A percentile compares a stretch with the other conserved stretches of the same genome.
Evolutionary conservation across 2,888 invertebrate genomes (phyloP).

Genomic region (Napeogenes inachia): DNA sequence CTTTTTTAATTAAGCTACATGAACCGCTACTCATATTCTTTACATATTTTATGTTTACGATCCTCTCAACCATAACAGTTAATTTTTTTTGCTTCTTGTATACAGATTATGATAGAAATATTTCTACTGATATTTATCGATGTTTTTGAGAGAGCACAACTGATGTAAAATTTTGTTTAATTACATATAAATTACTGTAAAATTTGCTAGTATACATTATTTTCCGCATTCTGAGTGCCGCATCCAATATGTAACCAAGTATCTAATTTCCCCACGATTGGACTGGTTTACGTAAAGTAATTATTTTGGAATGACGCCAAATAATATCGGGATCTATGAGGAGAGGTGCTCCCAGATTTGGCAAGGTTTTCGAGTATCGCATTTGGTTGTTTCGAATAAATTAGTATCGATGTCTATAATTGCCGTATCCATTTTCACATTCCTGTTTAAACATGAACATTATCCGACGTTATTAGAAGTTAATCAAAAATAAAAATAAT

Average conservation of each 20-base stretch:
- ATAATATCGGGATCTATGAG: conserved; percentile 55
- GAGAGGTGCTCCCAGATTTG: conserved; percentile 56
- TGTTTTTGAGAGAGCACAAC: too few relatives aligned
- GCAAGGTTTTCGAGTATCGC: conserved; percentile 41
- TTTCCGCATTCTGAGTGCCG: conserved; percentile 29
- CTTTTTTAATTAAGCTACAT: too few relatives aligned
- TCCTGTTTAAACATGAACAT: conserved; percentile 9
- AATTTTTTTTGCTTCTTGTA: too few relatives aligned
- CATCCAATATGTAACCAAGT: conserved; percentile 33
- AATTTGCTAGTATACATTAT: neutral
- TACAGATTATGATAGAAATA: too few relatives aligned
- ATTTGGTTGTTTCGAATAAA: conserved; percentile 26
- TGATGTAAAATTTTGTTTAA: too few relatives aligned
- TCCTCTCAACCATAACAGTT: too few relatives aligned
- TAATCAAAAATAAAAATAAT: neutral
- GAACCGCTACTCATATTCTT: too few relatives aligned
- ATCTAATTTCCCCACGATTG: conserved; percentile 34
- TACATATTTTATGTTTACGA: too few relatives aligned
- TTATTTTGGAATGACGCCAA: conserved; percentile 71
- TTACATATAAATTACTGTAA: neutral
- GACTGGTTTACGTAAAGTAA: conserved; percentile 68
- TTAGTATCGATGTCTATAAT: conserved; percentile 19
- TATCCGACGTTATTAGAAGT: conserved; percentile 6
- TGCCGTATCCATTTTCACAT: conserved; percentile 17
- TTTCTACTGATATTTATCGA: too few relatives aligned